phyloP scores from a whole-genome alignment of 2,797 vertebrate genomes.

The Setipinna tenuifilis region DNA sequence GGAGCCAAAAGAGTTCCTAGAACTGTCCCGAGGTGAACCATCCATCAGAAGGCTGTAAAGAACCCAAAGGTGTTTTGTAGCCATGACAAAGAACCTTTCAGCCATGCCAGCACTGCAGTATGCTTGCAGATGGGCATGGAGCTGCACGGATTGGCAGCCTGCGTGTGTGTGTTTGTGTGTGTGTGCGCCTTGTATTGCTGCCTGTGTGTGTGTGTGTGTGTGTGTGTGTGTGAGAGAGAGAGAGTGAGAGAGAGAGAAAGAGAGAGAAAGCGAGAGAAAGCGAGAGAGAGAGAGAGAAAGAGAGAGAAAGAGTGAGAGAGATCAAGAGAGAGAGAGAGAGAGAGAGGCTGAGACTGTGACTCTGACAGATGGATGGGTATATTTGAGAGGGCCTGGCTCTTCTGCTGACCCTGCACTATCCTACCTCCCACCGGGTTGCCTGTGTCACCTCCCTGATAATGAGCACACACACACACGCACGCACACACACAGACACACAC shows the following conservation, averaged over 20 bases:
- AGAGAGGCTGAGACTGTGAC: background rate
- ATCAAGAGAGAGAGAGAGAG: no score
- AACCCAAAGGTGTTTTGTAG: background rate
- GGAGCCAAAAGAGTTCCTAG: background rate
- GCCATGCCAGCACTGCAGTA: background rate
- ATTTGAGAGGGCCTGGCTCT: background rate
- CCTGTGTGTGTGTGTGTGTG: background rate
- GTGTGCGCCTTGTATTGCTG: background rate
- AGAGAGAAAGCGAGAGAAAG: no score
- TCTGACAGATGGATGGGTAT: background rate
- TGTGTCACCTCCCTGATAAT: background rate
- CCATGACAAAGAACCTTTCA: background rate
- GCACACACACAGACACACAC: conserved; percentile 9
- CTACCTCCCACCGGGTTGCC: background rate
- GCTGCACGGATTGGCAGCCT: no score
- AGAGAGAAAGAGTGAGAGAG: no score
- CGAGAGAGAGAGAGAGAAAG: no score
- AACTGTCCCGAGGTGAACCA: background rate
- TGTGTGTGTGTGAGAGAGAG: background rate
- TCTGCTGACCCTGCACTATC: conserved; percentile 11
- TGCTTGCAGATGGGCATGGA: background rate
- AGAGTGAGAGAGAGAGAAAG: no score
- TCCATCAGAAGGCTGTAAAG: background rate
- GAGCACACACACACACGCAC: background rate
- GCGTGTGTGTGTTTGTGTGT: background rate